phyloP scores from a whole-genome alignment of 2,113 vertebrate species.

The Nothoprocta pentlandii region DNA sequence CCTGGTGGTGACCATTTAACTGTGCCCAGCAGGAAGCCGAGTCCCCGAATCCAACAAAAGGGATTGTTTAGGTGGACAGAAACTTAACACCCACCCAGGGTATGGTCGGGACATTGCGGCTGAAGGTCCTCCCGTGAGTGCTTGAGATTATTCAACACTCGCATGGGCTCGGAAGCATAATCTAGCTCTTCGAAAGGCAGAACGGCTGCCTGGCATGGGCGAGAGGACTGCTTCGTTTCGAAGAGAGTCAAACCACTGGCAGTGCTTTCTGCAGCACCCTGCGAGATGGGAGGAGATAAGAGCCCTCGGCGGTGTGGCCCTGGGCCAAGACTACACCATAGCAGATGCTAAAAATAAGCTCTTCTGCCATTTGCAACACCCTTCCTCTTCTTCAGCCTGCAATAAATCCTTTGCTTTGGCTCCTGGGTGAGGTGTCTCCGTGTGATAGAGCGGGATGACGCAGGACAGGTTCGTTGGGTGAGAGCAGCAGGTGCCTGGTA shows the following conservation, averaged over 20 bases:
- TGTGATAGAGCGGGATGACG: background rate
- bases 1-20: background rate
- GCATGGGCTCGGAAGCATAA: rapidly evolving
- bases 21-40: background rate
- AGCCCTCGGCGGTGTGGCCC: background rate
- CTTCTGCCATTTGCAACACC: background rate
- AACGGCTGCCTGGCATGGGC: rapidly evolving
- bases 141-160: background rate
- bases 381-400: background rate
- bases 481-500: background rate
- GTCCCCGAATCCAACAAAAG: background rate
- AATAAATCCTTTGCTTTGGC: background rate
- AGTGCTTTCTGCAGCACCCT: background rate
- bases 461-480: background rate
- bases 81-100: rapidly evolving
- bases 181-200: rapidly evolving
- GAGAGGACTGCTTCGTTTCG: rapidly evolving
- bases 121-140: background rate
- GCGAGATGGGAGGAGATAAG: background rate
- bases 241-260: background rate
- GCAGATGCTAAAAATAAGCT: background rate
- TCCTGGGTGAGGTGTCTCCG: background rate
- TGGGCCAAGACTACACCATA: background rate
- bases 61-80: rapidly evolving
- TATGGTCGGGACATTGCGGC: rapidly evolving